Evolutionary conservation across 2,113 vertebrate genomes (phyloP).

Genomic region (Thamnaconus septentrionalis): DNA sequence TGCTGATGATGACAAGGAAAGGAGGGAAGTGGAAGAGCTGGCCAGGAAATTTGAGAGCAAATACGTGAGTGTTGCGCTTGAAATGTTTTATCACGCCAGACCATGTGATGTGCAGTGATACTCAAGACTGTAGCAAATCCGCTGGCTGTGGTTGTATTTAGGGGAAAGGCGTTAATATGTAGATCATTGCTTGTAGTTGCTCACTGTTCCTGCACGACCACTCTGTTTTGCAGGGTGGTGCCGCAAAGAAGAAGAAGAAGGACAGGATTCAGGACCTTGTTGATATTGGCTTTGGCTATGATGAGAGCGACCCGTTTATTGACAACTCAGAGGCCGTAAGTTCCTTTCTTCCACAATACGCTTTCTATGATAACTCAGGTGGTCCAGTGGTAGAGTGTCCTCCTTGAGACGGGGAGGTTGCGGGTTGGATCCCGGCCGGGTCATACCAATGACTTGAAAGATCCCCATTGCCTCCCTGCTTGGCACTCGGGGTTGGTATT

Average conservation of each 20-base stretch:
- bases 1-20: slow-evolving; percentile 86
- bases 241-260: slow-evolving; percentile 87
- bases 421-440: no score
- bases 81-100: no score
- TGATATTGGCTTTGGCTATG: slow-evolving; percentile 96
- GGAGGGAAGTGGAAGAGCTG: slow-evolving; percentile 88
- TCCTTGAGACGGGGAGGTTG: no score
- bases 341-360: slow-evolving; percentile 24
- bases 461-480: no score
- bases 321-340: slow-evolving; percentile 98
- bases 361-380: no score
- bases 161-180: no score
- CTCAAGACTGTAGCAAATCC: no score
- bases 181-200: neutral
- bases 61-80: slow-evolving; percentile 84
- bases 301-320: slow-evolving; percentile 97
- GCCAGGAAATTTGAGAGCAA: slow-evolving; percentile 97
- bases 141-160: no score
- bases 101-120: no score
- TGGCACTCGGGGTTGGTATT: no score
- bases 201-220: neutral
- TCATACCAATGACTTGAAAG: no score
- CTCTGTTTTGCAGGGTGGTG: slow-evolving; percentile 72
- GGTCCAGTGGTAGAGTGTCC: no score
- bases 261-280: slow-evolving; percentile 98